Evolutionary conservation across 2,888 invertebrate genomes (phyloP).

Genomic region (Craniophora ligustri): DNA sequence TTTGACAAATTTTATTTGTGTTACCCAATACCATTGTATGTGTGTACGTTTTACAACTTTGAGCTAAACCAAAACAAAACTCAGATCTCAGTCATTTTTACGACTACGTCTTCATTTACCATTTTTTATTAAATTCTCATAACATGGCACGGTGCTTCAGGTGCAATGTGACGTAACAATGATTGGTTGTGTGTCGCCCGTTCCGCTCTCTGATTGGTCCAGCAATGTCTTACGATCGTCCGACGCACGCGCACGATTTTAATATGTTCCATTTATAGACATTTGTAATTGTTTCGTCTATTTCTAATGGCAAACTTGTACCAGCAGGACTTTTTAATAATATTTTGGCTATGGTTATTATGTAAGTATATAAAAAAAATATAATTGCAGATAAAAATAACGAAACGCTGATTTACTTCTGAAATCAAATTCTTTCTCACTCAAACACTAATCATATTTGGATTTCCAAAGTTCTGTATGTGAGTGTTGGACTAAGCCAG

Average conservation of each 20-base stretch:
- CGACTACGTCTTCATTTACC: background rate
- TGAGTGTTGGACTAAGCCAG: too few relatives aligned
- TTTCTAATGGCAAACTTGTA: background rate
- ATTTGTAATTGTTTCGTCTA: slow-evolving; percentile 9
- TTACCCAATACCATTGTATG: too few relatives aligned
- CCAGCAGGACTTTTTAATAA: too few relatives aligned
- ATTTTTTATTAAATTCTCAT: background rate
- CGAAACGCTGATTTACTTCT: too few relatives aligned
- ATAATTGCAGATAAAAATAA: too few relatives aligned
- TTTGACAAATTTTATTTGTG: background rate
- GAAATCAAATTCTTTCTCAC: too few relatives aligned
- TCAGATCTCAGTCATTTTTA: background rate
- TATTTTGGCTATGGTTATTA: too few relatives aligned
- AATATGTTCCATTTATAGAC: slow-evolving; percentile 34
- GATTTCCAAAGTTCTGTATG: too few relatives aligned
- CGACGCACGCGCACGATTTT: slow-evolving; percentile 38
- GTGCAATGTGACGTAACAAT: slow-evolving; percentile 35
- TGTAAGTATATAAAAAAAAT: too few relatives aligned
- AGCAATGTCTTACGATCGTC: slow-evolving; percentile 58
- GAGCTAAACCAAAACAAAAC: background rate
- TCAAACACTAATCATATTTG: too few relatives aligned
- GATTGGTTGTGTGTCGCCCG: slow-evolving; percentile 41
- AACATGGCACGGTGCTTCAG: slow-evolving; percentile 3
- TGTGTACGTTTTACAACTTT: too few relatives aligned
- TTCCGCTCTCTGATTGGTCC: slow-evolving; percentile 58